Conservation (phyloP, 2,113 vertebrate genomes). For the Centrocercus urophasianus region DNA sequence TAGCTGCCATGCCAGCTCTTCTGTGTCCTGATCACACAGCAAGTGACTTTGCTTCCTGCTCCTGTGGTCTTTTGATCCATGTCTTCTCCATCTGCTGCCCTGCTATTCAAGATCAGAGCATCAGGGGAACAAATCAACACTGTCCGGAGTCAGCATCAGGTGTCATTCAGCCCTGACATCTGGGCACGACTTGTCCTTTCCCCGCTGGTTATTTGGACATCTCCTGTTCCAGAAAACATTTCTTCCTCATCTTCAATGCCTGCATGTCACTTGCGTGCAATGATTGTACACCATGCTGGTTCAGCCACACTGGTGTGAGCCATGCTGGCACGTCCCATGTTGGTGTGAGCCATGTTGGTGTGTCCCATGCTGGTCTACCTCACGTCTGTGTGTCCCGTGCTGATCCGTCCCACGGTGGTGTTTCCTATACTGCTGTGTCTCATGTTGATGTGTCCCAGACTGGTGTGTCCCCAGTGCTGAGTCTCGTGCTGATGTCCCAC, state of each 20-base stretch:
- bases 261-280: accelerated
- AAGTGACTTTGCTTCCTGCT: neutral
- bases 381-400: neutral
- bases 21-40: accelerated
- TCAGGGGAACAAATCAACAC: neutral
- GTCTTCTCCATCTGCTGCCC: accelerated
- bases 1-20: accelerated
- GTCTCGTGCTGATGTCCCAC: neutral
- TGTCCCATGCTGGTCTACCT: too few relatives aligned
- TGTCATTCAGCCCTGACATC: neutral
- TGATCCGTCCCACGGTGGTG: neutral
- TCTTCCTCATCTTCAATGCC: neutral
- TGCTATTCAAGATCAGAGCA: accelerated
- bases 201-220: neutral
- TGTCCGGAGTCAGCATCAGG: neutral
- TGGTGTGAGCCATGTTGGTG: neutral
- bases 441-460: too few relatives aligned
- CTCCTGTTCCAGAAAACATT: neutral
- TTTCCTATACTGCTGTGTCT: too few relatives aligned
- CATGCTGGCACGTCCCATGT: neutral
- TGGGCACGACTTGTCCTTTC: neutral
- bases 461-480: neutral
- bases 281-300: accelerated
- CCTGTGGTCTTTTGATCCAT: neutral
- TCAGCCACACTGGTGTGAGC: neutral